Percentiles rank a stretch among this genome's conserved stretches.
Conservation (phyloP, 2,888 invertebrate species). For the Leptogaster cylindrica region DNA sequence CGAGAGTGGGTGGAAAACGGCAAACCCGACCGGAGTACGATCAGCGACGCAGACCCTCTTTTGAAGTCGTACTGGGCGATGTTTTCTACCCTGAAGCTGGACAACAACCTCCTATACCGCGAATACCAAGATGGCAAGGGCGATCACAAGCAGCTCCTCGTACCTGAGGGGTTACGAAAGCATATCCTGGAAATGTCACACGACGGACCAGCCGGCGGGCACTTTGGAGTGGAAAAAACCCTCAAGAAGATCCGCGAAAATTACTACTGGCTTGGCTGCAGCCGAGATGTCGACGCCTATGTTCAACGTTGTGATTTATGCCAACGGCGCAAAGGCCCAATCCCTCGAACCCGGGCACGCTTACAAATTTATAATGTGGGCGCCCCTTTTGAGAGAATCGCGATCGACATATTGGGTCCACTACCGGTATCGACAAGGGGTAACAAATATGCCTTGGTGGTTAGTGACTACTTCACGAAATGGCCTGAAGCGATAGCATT, state of each 20-base stretch:
- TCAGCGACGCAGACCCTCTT: background rate
- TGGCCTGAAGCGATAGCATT: conserved; percentile 44
- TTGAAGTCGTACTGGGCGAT: background rate
- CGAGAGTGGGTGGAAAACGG: background rate
- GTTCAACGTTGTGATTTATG: background rate
- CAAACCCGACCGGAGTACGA: background rate
- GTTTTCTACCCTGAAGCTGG: background rate
- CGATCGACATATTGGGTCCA: conserved; percentile 40
- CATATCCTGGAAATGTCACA: background rate
- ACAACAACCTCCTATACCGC: background rate
- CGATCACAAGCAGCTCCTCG: background rate
- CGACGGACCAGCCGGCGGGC: background rate
- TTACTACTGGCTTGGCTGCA: background rate
- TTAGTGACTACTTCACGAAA: conserved; percentile 48
- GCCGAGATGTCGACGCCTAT: background rate
- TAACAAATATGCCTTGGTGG: conserved; percentile 40
- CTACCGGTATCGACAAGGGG: background rate
- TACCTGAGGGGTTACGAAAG: background rate
- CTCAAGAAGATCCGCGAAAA: background rate
- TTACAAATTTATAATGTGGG: conserved; percentile 45
- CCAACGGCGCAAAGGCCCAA: background rate
- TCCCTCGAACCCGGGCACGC: background rate
- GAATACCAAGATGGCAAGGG: background rate
- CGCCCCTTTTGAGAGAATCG: conserved; percentile 36
- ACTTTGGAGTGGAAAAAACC: background rate